These are phyloP conservation scores for Hypercompe scribonia DNA, from an alignment of 2,888 invertebrate species.

Conservation along the genomic window DNA sequence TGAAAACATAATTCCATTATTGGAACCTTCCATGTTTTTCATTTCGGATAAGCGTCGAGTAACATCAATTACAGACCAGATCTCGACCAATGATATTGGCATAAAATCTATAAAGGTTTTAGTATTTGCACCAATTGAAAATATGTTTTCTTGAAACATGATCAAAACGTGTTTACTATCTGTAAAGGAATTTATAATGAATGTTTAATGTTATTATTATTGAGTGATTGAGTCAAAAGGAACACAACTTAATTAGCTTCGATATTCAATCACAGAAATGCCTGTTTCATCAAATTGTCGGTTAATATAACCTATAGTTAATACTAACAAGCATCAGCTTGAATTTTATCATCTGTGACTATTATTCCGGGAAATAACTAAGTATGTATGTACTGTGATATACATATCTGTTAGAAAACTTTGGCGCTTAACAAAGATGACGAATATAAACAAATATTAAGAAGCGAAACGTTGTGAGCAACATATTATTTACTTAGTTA, in stretches of 20 bases:
- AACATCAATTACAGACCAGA: neutral
- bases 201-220: neutral
- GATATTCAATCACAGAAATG: neutral
- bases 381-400: constrained; percentile 21
- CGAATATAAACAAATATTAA: constrained; percentile 65
- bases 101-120: neutral
- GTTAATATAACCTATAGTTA: neutral
- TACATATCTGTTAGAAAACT: constrained; percentile 48
- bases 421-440: constrained; percentile 57
- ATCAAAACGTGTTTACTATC: no score
- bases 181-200: no score
- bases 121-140: neutral
- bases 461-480: constrained; percentile 46
- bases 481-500: constrained; percentile 56
- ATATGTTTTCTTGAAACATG: neutral
- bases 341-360: constrained; percentile 4
- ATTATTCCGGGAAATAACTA: constrained; percentile 23
- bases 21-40: neutral
- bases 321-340: neutral
- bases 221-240: neutral
- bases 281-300: neutral
- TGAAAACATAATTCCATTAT: neutral
- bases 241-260: neutral
- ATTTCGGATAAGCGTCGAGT: neutral
- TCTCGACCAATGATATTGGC: neutral